phyloP scores from a whole-genome alignment of 2,888 invertebrate species.

The Lysandra coridon region DNA sequence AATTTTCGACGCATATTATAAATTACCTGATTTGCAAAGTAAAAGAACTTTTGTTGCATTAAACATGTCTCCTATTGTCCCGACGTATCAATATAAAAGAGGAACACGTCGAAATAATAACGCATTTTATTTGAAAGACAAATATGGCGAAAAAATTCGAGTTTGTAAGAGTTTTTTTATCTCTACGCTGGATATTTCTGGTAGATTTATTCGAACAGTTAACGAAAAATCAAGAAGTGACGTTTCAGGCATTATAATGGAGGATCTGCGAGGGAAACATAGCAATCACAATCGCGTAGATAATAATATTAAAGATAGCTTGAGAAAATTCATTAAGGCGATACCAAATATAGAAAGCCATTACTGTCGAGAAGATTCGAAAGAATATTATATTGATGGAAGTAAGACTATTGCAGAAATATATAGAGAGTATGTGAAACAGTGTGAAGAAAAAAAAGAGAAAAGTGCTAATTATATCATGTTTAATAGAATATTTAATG shows the following conservation, averaged over 20 bases:
- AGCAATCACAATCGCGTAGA: constrained; percentile 38
- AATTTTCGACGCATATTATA: constrained; percentile 34
- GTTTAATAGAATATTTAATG: no score
- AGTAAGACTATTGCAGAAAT: constrained; percentile 38
- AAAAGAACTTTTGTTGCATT: constrained; percentile 36
- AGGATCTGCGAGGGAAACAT: constrained; percentile 44
- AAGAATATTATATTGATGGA: no score
- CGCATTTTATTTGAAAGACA: no score
- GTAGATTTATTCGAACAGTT: constrained; percentile 37
- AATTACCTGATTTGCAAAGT: constrained; percentile 35
- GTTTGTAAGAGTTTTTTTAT: background rate
- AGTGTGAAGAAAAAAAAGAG: background rate
- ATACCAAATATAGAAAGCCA: no score
- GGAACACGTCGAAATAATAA: constrained; percentile 31
- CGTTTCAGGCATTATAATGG: constrained; percentile 34
- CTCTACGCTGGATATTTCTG: constrained; percentile 35
- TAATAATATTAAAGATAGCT: constrained; percentile 33
- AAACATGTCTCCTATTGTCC: constrained; percentile 34
- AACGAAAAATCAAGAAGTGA: constrained; percentile 35
- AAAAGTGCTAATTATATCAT: no score
- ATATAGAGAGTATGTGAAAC: constrained; percentile 43
- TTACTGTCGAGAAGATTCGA: no score
- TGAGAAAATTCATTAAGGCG: constrained; percentile 40
- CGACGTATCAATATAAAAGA: constrained; percentile 36
- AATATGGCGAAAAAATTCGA: no score